Percentiles rank a stretch among this genome's conserved stretches.
These are phyloP conservation scores for Formica aserva DNA, from an alignment of 2,888 invertebrate species.

Conservation along the genomic window DNA sequence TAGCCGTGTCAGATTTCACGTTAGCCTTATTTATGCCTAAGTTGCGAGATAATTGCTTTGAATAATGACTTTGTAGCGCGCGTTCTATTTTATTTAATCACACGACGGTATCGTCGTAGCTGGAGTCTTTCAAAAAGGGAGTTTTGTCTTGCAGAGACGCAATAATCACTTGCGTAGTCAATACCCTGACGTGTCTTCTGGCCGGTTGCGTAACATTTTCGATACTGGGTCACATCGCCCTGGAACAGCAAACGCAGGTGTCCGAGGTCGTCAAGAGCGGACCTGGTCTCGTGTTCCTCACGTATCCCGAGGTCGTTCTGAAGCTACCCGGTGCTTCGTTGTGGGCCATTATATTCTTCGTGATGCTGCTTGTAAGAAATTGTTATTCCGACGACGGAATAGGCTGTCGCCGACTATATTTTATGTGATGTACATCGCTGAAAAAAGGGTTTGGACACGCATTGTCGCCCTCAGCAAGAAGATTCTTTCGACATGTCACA, in stretches of 20 bases:
- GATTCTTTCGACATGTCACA: background rate
- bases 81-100: constrained; percentile 33
- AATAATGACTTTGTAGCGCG: constrained; percentile 3
- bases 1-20: background rate
- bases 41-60: constrained; percentile 9
- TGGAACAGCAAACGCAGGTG: constrained; percentile 86
- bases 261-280: constrained; percentile 88
- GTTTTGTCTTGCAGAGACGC: constrained; percentile 88
- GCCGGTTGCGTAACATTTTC: constrained; percentile 93
- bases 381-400: constrained; percentile 45
- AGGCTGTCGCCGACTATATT: constrained; percentile 29
- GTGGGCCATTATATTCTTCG: constrained; percentile 91
- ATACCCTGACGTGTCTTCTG: constrained; percentile 91
- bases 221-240: constrained; percentile 90
- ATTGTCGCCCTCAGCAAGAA: background rate
- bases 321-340: constrained; percentile 90
- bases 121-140: constrained; percentile 63
- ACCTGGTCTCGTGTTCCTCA: constrained; percentile 92
- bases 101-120: constrained; percentile 38
- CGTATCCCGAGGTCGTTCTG: constrained; percentile 91
- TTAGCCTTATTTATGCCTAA: constrained; percentile 15
- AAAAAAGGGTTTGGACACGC: constrained; percentile 10
- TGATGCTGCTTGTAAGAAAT: constrained; percentile 89
- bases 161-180: constrained; percentile 90
- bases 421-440: constrained; percentile 38